These are phyloP conservation scores for Dolichallabes microphthalmus DNA, from an alignment of 2,113 vertebrate species.

Conservation along the genomic window DNA sequence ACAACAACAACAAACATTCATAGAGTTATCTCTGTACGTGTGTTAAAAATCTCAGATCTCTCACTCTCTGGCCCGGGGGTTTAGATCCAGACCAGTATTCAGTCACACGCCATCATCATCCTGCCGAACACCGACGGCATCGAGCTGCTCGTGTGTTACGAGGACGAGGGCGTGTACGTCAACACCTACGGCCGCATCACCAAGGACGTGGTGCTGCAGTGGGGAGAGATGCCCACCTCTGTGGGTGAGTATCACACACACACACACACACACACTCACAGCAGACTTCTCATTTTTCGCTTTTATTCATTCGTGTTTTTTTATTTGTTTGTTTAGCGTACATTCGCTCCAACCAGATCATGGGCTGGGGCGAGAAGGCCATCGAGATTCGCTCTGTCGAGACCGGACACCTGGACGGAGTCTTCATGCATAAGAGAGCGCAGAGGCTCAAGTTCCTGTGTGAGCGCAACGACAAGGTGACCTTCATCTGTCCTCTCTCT, in stretches of 20 bases:
- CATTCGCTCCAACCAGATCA: slow-evolving; percentile 98
- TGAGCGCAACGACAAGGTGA: slow-evolving; percentile 98
- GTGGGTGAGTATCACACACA: slow-evolving; percentile 78
- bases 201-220: slow-evolving; percentile 98
- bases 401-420: slow-evolving; percentile 95
- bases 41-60: slow-evolving; percentile 4
- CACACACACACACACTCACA: background rate
- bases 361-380: slow-evolving; percentile 99
- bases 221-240: slow-evolving; percentile 99
- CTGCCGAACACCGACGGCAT: slow-evolving; percentile 97
- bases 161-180: slow-evolving; percentile 97
- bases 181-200: slow-evolving; percentile 98
- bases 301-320: background rate
- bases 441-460: slow-evolving; percentile 98
- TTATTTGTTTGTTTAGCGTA: slow-evolving; percentile 75
- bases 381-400: slow-evolving; percentile 98
- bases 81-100: slow-evolving; percentile 94
- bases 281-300: background rate
- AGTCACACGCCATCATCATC: slow-evolving; percentile 97
- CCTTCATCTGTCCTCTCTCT: too few species aligned
- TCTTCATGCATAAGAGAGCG: slow-evolving; percentile 99
- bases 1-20: background rate
- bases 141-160: slow-evolving; percentile 97
- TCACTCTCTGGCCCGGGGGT: background rate
- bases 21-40: background rate